These are phyloP conservation scores for Styela plicata DNA, from an alignment of 23 tunicate genomes.

Conservation along the genomic window DNA sequence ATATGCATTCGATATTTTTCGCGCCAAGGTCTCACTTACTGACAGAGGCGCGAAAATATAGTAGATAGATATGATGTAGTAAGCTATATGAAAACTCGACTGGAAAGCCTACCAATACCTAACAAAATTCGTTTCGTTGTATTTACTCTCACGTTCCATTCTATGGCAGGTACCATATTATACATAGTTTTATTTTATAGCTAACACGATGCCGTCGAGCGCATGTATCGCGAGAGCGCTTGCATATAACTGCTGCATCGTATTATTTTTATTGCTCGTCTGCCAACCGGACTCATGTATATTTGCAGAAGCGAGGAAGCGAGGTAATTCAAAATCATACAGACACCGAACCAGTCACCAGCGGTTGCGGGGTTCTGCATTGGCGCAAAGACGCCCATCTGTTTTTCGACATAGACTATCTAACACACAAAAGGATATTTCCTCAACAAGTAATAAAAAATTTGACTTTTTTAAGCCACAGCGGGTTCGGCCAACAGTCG, in stretches of 20 bases:
- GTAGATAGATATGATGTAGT: no score
- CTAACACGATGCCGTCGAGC: conserved; percentile 21
- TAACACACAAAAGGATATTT: neutral
- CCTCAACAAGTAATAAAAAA: neutral
- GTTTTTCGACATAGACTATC: neutral
- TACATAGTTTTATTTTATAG: conserved; percentile 13
- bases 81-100: no score
- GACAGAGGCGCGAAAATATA: no score
- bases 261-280: conserved; percentile 14
- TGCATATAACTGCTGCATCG: conserved; percentile 17
- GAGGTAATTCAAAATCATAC: neutral
- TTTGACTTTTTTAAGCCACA: neutral
- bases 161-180: conserved; percentile 8
- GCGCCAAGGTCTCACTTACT: no score
- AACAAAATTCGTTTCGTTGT: no score
- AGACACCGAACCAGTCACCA: conserved; percentile 3
- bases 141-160: conserved; percentile 1
- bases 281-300: conserved; percentile 2
- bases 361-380: neutral
- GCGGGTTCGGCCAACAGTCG: neutral
- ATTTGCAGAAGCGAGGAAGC: conserved; percentile 11
- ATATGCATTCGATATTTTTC: no score
- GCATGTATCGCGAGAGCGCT: conserved; percentile 14
- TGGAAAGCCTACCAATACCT: no score
- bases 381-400: no score